Evolutionary conservation across 2,113 vertebrate genomes (phyloP), one percentile per base, ranked within the genome.

Genomic region (Pseudois nayaur): DNA sequence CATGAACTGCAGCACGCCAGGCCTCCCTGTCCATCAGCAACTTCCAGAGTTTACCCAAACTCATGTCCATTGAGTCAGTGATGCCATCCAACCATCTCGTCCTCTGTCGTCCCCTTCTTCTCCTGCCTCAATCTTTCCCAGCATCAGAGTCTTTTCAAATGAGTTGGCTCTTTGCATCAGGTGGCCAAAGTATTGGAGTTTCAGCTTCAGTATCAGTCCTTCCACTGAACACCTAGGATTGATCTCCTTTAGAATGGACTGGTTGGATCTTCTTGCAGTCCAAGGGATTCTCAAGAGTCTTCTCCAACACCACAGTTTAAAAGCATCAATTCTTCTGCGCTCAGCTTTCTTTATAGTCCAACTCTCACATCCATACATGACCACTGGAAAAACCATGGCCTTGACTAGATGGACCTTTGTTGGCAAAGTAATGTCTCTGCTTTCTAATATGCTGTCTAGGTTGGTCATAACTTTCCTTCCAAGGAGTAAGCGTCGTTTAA

Each of bases 311-410:
- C n/a, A 12, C n/a, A 71, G n/a, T 71, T 71, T 9, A 40, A 71
- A 40, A 40, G n/a, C 67, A 71, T 71, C 10, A 40, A 23, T 40
- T 40, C n/a, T 71, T 71, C 2, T 0, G 19, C 1, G 0, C 67
- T 40, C n/a, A 71, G n/a, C n/a, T 40, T 71, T 71, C 19, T 71
- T 40, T 11, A 40, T 11, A 71, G 67, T 40, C 19, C 19, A 71
- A 40, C 10, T 71, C 9, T 71, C 67, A 71, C 67, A 40, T 71
- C n/a, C 67, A 71, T 71, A 71, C 67, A 23, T 23, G n/a, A 71
- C n/a, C 0, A 71, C n/a, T 23, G 19, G 67, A 71, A 40, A 71
- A 71, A 71, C n/a, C 67, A 40, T 40, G 23, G 67, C n/a, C 19
- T 40, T 23, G 67, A 71, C 19, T 12, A 71, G n/a, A 23, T 0